Percentiles rank a stretch among this genome's conserved stretches.
These are phyloP conservation scores for Tetrao urogallus DNA, from an alignment of 2,113 vertebrate genomes.

Conservation along the genomic window DNA sequence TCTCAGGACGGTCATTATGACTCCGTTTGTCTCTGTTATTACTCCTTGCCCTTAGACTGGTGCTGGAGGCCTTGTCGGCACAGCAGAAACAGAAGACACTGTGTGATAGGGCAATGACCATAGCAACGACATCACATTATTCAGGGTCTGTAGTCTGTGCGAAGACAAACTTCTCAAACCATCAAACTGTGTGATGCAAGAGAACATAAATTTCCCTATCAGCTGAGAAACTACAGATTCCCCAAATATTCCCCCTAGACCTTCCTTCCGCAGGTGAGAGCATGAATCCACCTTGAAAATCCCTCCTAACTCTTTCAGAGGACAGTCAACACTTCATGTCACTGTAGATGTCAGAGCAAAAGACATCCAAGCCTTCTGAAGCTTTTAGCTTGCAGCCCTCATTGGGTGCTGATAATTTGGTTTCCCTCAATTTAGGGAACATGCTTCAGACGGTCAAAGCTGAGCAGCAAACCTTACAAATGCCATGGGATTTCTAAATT, in stretches of 20 bases:
- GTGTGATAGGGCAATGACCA: conserved; percentile 36
- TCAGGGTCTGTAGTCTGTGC: background rate
- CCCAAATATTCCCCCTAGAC: background rate
- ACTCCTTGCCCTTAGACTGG: conserved; percentile 47
- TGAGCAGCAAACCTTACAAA: background rate
- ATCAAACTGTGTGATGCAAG: background rate
- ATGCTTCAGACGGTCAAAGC: background rate
- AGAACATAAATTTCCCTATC: background rate
- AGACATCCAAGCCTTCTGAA: background rate
- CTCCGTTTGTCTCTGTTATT: conserved; percentile 60
- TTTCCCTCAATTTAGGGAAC: background rate
- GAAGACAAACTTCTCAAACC: conserved; percentile 37
- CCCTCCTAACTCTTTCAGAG: background rate
- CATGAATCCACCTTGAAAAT: background rate
- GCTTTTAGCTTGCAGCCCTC: background rate
- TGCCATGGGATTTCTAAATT: background rate
- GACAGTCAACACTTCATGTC: rapidly evolving
- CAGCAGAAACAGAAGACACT: conserved; percentile 48
- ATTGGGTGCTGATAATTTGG: background rate
- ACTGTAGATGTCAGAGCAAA: background rate
- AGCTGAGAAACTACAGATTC: background rate
- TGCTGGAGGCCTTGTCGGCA: conserved; percentile 59
- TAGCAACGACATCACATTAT: conserved; percentile 58
- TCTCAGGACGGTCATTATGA: conserved; percentile 61
- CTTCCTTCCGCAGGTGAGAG: background rate